phyloP scores from a whole-genome alignment of 2,888 invertebrate species.

The Cenopis cana region DNA sequence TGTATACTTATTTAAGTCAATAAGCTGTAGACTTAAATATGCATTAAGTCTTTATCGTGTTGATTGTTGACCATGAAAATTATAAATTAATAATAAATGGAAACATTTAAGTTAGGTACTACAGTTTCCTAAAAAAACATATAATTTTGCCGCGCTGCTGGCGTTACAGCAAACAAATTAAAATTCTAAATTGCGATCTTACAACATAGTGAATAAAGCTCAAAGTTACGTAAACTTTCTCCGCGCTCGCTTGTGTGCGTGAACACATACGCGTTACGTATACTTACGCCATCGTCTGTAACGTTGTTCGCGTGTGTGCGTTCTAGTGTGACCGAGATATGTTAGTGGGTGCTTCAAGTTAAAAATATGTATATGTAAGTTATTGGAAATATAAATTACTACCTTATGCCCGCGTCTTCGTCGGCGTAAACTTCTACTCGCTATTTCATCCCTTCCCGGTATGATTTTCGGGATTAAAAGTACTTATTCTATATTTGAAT shows the following conservation, averaged over 20 bases:
- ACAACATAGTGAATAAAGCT: constrained; percentile 49
- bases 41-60: neutral
- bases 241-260: constrained; percentile 19
- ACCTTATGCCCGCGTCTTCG: no score
- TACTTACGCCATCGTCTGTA: constrained; percentile 39
- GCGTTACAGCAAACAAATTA: constrained; percentile 48
- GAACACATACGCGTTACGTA: constrained; percentile 33
- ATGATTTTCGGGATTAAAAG: no score
- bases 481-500: no score
- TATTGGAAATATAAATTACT: no score
- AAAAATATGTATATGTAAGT: neutral
- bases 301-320: constrained; percentile 56
- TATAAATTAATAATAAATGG: neutral
- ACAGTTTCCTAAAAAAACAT: neutral
- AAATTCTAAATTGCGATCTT: constrained; percentile 49
- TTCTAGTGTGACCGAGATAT: constrained; percentile 64
- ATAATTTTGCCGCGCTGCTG: constrained; percentile 37
- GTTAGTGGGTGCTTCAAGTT: neutral
- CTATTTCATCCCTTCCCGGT: no score
- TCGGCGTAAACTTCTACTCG: no score
- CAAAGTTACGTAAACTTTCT: constrained; percentile 46
- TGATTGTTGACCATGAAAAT: neutral
- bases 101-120: neutral
- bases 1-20: no score
- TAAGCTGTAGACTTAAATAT: no score